Evolutionary conservation across 1,140 invertebrate species (phyloP).

Genomic region (Diorhabda carinulata): DNA sequence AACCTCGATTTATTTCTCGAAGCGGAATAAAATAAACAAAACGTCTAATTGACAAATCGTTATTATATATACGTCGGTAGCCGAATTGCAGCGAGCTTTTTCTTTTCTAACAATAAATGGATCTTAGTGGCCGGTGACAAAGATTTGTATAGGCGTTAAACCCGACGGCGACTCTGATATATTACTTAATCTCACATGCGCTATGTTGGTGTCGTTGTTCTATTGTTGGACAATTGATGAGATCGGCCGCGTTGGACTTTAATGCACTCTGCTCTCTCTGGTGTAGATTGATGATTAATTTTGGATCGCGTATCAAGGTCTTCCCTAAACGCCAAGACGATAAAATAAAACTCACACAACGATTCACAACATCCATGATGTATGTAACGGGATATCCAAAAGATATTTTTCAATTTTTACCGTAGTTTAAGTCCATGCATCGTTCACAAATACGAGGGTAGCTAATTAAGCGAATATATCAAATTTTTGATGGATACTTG

Average conservation of each 20-base stretch:
- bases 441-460: no score
- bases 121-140: constrained; percentile 22
- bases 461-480: no score
- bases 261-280: constrained; percentile 25
- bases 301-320: neutral
- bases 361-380: no score
- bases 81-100: constrained; percentile 13
- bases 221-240: constrained; percentile 36
- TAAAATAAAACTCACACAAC: no score
- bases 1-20: constrained; percentile 2
- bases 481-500: no score
- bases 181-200: constrained; percentile 34
- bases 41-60: constrained; percentile 14
- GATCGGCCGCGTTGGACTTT: constrained; percentile 32
- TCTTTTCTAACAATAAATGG: constrained; percentile 17
- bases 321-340: neutral
- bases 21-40: constrained; percentile 12
- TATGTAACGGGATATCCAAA: no score
- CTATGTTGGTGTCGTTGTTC: constrained; percentile 31
- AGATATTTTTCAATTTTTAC: no score
- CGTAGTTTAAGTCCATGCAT: no score
- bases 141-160: constrained; percentile 25
- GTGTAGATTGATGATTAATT: constrained; percentile 34
- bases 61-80: constrained; percentile 15
- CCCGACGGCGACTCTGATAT: constrained; percentile 25